Conservation (phyloP, 2,113 vertebrate genomes). For the Oncorhynchus gorbuscha region DNA sequence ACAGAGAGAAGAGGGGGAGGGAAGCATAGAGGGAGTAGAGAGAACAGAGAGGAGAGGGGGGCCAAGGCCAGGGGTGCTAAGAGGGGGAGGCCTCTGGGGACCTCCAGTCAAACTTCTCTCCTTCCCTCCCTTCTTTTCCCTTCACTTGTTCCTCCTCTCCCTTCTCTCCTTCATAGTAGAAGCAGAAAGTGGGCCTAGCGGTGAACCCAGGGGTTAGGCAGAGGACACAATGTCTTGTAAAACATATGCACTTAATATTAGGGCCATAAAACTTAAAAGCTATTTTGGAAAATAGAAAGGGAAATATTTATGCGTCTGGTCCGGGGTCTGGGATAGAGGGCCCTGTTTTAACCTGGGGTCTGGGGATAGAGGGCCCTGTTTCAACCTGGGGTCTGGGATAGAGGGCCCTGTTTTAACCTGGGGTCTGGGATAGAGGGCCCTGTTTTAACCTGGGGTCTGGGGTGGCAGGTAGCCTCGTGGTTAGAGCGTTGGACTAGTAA, state of each 20-base stretch:
- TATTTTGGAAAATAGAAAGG: constrained; percentile 94
- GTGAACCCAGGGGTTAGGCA: constrained; percentile 87
- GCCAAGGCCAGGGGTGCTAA: constrained; percentile 24
- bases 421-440: no score
- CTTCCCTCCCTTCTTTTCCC: constrained; percentile 30
- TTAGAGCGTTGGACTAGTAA: no score
- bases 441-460: neutral
- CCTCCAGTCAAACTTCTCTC: constrained; percentile 40
- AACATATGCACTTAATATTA: constrained; percentile 98
- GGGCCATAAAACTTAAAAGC: constrained; percentile 96
- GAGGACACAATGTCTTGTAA: constrained; percentile 94
- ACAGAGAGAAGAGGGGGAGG: no score
- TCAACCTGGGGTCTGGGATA: no score
- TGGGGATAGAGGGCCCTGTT: no score
- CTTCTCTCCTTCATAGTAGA: constrained; percentile 33
- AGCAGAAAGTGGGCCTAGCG: constrained; percentile 39
- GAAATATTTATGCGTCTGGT: constrained; percentile 92
- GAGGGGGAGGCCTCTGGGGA: constrained; percentile 12
- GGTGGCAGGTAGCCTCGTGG: neutral
- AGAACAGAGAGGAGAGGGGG: constrained; percentile 44
- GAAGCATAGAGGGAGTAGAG: no score
- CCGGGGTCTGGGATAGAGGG: constrained; percentile 46
- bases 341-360: no score
- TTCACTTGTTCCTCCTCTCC: constrained; percentile 35
- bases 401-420: no score